A percentile compares a stretch with the other conserved stretches of the same genome.
These are phyloP conservation scores for Holothuria leucospilota DNA, from an alignment of 53 echinoderm and acorn worm species.

Conservation along the genomic window DNA sequence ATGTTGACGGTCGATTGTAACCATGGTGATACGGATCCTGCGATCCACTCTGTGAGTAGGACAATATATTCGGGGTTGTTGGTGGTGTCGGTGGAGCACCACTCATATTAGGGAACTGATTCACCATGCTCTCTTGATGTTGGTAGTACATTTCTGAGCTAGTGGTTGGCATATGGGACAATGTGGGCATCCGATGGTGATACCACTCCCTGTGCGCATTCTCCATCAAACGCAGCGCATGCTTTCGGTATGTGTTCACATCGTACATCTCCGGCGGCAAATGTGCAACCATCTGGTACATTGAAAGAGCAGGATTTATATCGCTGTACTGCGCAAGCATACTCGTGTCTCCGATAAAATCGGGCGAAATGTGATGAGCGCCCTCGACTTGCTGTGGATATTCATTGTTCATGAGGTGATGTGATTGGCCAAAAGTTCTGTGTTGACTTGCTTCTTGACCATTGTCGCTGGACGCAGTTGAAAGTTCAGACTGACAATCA, in stretches of 20 bases:
- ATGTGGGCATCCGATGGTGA: conserved; percentile 33
- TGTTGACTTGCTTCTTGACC: not conserved
- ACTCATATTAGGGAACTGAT: not conserved
- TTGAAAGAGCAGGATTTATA: conserved; percentile 75
- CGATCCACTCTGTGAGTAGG: conserved; percentile 9
- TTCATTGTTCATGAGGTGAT: conserved; percentile 15
- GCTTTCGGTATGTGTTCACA: conserved; percentile 90
- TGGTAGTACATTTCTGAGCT: conserved; percentile 13
- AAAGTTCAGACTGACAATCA: conserved; percentile 39
- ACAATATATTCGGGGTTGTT: conserved; percentile 20
- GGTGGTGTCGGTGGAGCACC: conserved; percentile 31
- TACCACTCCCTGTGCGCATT: conserved; percentile 68
- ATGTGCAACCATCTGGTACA: conserved; percentile 99
- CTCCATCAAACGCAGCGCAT: conserved; percentile 81
- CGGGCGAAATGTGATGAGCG: conserved; percentile 14
- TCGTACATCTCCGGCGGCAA: conserved; percentile 98
- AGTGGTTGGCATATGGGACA: conserved; percentile 33
- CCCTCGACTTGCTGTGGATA: conserved; percentile 31
- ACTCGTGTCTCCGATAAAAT: conserved; percentile 31
- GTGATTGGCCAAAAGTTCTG: conserved; percentile 32
- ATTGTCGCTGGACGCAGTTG: not conserved
- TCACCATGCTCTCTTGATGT: not conserved
- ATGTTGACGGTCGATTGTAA: conserved; percentile 4
- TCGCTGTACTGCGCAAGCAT: conserved; percentile 35
- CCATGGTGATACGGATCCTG: conserved; percentile 32